These are phyloP conservation scores for Nephrotoma flavescens DNA, from an alignment of 2,888 invertebrate genomes.

Conservation along the genomic window DNA sequence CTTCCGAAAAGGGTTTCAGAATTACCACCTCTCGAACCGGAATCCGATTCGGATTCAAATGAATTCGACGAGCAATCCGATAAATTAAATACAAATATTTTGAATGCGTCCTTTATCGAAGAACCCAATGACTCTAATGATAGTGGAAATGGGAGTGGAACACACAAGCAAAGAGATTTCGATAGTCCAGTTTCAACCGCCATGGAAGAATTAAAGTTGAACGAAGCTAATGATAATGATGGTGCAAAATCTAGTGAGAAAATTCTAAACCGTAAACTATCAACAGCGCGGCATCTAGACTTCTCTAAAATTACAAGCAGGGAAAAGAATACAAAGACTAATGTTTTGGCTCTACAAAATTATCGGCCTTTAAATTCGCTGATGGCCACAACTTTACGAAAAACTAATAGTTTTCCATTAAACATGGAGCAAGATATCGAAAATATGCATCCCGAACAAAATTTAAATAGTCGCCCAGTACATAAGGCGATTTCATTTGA, in stretches of 20 bases:
- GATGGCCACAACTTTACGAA: neutral
- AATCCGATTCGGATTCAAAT: constrained; percentile 25
- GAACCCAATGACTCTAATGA: neutral
- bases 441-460: neutral
- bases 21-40: constrained; percentile 22
- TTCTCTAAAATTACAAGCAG: neutral
- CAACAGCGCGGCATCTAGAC: neutral
- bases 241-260: neutral
- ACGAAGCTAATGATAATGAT: neutral
- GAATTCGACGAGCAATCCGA: constrained; percentile 19
- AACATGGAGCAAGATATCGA: neutral
- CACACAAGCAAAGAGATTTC: neutral
- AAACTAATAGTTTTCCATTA: neutral
- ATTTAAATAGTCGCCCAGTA: neutral
- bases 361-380: neutral
- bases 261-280: neutral
- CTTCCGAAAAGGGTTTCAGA: constrained; percentile 27
- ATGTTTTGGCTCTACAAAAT: neutral
- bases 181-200: neutral
- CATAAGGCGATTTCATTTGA: neutral
- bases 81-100: constrained; percentile 11
- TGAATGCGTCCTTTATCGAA: neutral
- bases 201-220: neutral
- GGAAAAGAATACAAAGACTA: neutral
- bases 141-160: neutral